These are phyloP conservation scores for Daboia siamensis DNA, from an alignment of 2,113 vertebrate species.

Conservation along the genomic window DNA sequence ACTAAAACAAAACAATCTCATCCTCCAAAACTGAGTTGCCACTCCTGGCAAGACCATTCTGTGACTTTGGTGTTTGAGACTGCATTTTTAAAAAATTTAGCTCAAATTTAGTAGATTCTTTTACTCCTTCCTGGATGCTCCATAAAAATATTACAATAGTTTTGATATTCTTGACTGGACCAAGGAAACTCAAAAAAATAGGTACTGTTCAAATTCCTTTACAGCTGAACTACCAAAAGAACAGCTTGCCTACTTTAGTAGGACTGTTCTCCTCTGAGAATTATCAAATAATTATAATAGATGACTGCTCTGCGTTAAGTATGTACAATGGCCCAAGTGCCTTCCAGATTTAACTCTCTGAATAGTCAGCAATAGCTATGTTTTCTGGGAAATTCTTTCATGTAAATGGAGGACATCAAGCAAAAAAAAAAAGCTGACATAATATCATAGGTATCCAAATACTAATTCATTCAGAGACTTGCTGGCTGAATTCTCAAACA, in stretches of 20 bases:
- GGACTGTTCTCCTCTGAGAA: not conserved
- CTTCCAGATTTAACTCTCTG: not conserved
- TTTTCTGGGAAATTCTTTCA: not conserved
- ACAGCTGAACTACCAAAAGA: not conserved
- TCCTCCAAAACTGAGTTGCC: slow-evolving; percentile 10
- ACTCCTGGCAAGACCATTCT: slow-evolving; percentile 35
- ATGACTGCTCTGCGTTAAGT: not conserved
- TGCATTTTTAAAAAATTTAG: slow-evolving; percentile 20
- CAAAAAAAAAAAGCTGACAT: not conserved
- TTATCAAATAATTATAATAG: not conserved
- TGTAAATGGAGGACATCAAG: not conserved
- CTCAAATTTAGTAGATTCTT: not conserved
- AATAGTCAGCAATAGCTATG: not conserved
- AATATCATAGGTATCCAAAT: not conserved
- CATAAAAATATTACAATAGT: slow-evolving; percentile 24
- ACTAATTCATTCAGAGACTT: not conserved
- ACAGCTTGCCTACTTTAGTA: not conserved
- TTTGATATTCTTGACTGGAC: not conserved
- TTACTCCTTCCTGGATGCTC: not conserved
- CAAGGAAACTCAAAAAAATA: not conserved
- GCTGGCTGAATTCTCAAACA: not conserved
- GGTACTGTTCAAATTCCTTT: not conserved
- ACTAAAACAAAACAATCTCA: not conserved
- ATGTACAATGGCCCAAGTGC: not conserved
- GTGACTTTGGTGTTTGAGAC: slow-evolving; percentile 6